These are phyloP conservation scores for Nanorana parkeri DNA, from an alignment of 2,113 vertebrate species.

Conservation along the genomic window DNA sequence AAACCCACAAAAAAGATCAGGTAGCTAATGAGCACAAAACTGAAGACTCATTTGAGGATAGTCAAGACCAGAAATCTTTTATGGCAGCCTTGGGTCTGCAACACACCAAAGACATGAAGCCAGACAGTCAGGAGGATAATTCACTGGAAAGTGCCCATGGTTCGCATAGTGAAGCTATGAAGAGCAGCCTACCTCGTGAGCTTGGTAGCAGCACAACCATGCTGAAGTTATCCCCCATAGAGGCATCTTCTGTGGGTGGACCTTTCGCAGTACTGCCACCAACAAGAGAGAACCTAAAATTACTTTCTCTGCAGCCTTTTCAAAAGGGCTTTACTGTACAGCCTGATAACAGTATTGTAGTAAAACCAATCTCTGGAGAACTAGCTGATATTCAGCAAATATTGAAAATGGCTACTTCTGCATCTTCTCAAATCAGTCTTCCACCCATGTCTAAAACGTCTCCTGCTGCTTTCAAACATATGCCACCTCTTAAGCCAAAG, in stretches of 20 bases:
- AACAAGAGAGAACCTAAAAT: conserved; percentile 81
- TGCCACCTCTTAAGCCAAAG: conserved; percentile 93
- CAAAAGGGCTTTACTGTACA: conserved; percentile 90
- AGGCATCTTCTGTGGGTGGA: conserved; percentile 75
- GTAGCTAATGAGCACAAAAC: conserved; percentile 64
- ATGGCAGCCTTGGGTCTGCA: conserved; percentile 87
- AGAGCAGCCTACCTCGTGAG: conserved; percentile 90
- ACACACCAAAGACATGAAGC: conserved; percentile 80
- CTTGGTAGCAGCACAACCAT: conserved; percentile 69
- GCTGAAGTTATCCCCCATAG: conserved; percentile 82
- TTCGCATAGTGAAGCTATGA: conserved; percentile 84
- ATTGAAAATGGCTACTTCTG: conserved; percentile 88
- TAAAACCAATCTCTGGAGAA: conserved; percentile 79
- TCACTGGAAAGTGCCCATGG: conserved; percentile 84
- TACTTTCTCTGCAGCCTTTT: conserved; percentile 90
- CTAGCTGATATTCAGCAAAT: conserved; percentile 97
- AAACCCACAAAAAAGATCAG: conserved; percentile 67
- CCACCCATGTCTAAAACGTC: conserved; percentile 86
- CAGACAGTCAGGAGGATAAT: conserved; percentile 75
- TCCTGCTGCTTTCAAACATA: conserved; percentile 81
- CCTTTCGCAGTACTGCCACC: conserved; percentile 82
- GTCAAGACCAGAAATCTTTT: conserved; percentile 79
- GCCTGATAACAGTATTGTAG: conserved; percentile 84
- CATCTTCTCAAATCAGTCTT: conserved; percentile 86
- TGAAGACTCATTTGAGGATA: conserved; percentile 31